Evolutionary conservation across 2,113 vertebrate genomes (phyloP).

Genomic region (Trochalopteron elliotii): DNA sequence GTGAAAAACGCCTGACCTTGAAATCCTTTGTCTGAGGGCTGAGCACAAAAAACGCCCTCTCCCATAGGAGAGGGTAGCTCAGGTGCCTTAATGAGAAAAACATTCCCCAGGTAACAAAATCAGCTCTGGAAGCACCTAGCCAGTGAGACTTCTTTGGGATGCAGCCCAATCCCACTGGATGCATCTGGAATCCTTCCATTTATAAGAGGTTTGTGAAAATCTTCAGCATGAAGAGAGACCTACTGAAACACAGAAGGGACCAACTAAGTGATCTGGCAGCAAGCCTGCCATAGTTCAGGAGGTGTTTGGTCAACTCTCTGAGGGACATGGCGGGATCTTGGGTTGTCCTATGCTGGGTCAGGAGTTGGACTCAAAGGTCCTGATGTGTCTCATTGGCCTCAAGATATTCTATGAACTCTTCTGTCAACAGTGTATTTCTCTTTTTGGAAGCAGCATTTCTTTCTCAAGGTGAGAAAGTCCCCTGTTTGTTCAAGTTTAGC

Average conservation of each 20-base stretch:
- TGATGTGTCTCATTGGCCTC: not conserved
- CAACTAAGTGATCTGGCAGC: not conserved
- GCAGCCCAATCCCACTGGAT: not conserved
- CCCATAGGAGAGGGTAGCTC: not conserved
- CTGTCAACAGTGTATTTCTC: not conserved
- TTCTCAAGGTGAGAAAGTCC: not conserved
- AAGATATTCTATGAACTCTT: not conserved
- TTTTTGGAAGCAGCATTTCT: not conserved
- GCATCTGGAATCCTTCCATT: not conserved
- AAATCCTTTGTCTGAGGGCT: not conserved
- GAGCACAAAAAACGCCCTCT: not conserved
- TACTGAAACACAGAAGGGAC: not conserved
- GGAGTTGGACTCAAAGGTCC: accelerated
- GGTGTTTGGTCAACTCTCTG: not conserved
- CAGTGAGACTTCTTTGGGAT: not conserved
- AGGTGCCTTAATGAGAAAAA: not conserved
- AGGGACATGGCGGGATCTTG: not conserved
- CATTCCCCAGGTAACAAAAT: not conserved
- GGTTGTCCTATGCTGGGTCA: not conserved
- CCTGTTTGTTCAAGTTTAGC: not conserved
- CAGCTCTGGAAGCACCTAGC: not conserved
- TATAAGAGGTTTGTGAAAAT: not conserved
- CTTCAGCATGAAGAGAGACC: not conserved
- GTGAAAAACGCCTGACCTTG: not conserved
- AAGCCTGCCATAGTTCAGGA: not conserved